Conservation (phyloP, 2,888 invertebrate genomes). For the Odiellus spinosus region DNA sequence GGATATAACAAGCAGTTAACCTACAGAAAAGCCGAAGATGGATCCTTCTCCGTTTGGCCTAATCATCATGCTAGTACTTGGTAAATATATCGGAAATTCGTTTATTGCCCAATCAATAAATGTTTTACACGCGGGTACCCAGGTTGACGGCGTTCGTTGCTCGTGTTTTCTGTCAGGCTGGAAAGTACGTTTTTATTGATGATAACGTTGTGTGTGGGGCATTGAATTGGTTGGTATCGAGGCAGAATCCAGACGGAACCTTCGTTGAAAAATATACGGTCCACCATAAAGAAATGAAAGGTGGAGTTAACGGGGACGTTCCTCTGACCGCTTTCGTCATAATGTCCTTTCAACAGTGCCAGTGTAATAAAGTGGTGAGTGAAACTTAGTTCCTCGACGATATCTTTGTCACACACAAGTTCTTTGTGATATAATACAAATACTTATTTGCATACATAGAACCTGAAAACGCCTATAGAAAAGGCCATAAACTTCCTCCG, state of each 20-base stretch:
- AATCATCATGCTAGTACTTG: no score
- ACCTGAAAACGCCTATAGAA: slow-evolving; percentile 4
- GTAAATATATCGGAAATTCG: no score
- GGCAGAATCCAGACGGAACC: slow-evolving; percentile 18
- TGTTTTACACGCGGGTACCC: neutral
- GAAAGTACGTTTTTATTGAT: slow-evolving; percentile 14
- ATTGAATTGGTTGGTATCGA: slow-evolving; percentile 15
- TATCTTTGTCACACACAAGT: no score
- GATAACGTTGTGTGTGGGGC: slow-evolving; percentile 16
- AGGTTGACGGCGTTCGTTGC: slow-evolving; percentile 21
- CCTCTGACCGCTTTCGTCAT: no score
- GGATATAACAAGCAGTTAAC: no score
- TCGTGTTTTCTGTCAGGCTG: slow-evolving; percentile 20
- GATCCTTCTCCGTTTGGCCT: no score
- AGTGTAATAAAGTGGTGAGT: no score
- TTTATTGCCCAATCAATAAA: neutral
- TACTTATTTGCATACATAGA: neutral
- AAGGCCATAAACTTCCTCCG: slow-evolving; percentile 10
- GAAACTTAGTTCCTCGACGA: no score
- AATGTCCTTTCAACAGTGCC: no score
- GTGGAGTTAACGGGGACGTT: no score
- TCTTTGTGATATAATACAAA: no score
- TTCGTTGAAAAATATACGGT: slow-evolving; percentile 18
- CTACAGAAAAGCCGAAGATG: no score
- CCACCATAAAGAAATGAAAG: slow-evolving; percentile 15